phyloP scores from a whole-genome alignment of 2,113 vertebrate genomes.

The Takifugu bimaculatus region DNA sequence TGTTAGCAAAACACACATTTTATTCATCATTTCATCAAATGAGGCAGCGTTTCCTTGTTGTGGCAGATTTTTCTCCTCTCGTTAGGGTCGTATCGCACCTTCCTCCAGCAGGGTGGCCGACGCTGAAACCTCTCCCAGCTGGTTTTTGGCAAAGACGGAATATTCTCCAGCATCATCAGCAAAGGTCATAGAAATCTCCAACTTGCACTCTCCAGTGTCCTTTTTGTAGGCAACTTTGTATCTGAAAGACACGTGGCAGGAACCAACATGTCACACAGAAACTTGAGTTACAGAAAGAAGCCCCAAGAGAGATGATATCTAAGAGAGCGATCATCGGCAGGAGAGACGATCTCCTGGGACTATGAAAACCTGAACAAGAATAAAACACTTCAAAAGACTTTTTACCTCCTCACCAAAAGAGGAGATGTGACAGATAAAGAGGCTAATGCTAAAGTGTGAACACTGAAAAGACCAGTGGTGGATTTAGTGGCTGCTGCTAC shows the following conservation, averaged over 20 bases:
- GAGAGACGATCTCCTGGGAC: no score
- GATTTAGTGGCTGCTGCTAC: no score
- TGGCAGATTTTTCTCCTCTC: no score
- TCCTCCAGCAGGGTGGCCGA: constrained; percentile 88
- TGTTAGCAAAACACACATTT: constrained; percentile 45
- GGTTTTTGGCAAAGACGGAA: constrained; percentile 84
- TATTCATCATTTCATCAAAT: no score
- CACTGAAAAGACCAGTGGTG: no score
- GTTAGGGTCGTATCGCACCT: constrained; percentile 69
- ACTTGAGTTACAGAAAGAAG: neutral
- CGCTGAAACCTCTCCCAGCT: constrained; percentile 86
- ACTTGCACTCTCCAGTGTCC: constrained; percentile 87
- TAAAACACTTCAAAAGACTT: no score
- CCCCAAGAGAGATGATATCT: neutral
- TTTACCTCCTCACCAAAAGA: no score
- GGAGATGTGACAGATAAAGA: no score
- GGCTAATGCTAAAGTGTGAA: no score
- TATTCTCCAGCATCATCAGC: constrained; percentile 98
- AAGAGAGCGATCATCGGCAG: neutral
- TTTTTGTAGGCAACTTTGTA: constrained; percentile 92
- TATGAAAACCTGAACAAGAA: no score
- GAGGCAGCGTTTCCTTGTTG: no score
- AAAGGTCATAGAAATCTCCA: constrained; percentile 98
- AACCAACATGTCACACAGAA: neutral
- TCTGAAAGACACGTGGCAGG: constrained; percentile 61